These are phyloP conservation scores for Aurelia sp. DNA, from an alignment of 30 jellyfish, hydroid and myxozoan species.

Conservation along the genomic window DNA sequence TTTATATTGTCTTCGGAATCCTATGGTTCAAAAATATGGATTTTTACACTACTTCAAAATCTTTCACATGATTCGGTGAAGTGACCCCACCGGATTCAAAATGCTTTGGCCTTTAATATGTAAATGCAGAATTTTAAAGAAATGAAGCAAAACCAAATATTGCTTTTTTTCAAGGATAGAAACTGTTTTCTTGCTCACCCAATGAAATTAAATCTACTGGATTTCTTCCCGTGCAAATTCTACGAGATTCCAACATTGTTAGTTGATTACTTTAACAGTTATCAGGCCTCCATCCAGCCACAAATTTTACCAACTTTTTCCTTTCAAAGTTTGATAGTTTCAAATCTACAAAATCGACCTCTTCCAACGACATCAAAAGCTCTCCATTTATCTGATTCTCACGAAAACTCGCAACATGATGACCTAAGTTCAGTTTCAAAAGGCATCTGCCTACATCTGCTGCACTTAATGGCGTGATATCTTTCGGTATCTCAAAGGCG, in stretches of 20 bases:
- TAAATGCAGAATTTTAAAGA: too few species aligned
- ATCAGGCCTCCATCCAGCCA: constrained; percentile 92
- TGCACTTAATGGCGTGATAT: constrained; percentile 40
- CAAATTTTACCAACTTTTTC: constrained; percentile 70
- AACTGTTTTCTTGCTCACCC: neutral
- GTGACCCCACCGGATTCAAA: too few species aligned
- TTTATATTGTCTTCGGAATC: too few species aligned
- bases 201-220: neutral
- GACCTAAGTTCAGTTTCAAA: constrained; percentile 60
- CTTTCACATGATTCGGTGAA: too few species aligned
- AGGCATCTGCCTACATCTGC: constrained; percentile 64
- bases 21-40: too few species aligned
- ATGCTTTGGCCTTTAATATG: too few species aligned
- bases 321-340: constrained; percentile 57
- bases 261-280: neutral
- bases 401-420: constrained; percentile 45
- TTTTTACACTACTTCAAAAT: too few species aligned
- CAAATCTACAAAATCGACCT: constrained; percentile 66
- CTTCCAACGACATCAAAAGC: constrained; percentile 65
- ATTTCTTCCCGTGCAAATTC: neutral
- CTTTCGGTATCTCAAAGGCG: constrained; percentile 21
- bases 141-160: too few species aligned
- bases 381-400: constrained; percentile 88
- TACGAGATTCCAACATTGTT: too few species aligned
- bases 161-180: too few species aligned